Conservation (phyloP, 2,797 vertebrate genomes). For the Sebastes iracundus region DNA sequence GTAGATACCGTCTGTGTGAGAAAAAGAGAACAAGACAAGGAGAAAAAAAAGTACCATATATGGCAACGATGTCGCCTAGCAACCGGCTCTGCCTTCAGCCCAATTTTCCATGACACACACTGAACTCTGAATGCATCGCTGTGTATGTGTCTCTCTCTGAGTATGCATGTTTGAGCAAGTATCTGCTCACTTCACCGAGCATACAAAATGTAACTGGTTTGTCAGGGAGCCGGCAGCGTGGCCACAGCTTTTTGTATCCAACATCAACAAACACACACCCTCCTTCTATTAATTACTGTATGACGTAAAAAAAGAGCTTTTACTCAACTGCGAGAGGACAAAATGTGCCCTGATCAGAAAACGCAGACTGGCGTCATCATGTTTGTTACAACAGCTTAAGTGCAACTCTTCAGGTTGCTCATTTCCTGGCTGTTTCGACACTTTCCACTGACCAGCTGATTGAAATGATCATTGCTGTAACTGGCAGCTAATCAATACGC, state of each 20-base stretch:
- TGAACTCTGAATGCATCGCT: slow-evolving; percentile 65
- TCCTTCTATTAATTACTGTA: not conserved
- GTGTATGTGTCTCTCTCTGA: slow-evolving; percentile 13
- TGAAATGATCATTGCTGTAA: not conserved
- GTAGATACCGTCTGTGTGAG: slow-evolving; percentile 35
- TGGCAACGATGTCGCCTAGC: slow-evolving; percentile 79
- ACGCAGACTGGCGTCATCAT: slow-evolving; percentile 29
- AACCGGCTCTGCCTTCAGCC: slow-evolving; percentile 81
- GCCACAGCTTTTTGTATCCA: not conserved
- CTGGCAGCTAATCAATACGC: not conserved
- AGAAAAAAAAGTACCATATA: slow-evolving; percentile 73
- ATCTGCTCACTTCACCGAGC: slow-evolving; percentile 48
- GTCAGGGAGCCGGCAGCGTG: slow-evolving; percentile 16
- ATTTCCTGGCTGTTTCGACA: slow-evolving; percentile 56
- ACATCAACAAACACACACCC: slow-evolving; percentile 32
- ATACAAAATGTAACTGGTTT: slow-evolving; percentile 52
- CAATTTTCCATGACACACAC: slow-evolving; percentile 88
- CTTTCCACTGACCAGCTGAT: not conserved
- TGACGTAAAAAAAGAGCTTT: not conserved
- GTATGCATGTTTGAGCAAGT: slow-evolving; percentile 64
- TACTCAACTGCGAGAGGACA: not conserved
- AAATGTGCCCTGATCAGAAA: slow-evolving; percentile 46
- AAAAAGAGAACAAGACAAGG: slow-evolving; percentile 27
- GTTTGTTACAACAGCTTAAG: slow-evolving; percentile 45
- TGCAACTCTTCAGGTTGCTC: slow-evolving; percentile 54